Percentiles rank a stretch among this genome's conserved stretches.
These are phyloP conservation scores for Semnopithecus entellus DNA, from an alignment of 2,113 vertebrate genomes.

Conservation along the genomic window DNA sequence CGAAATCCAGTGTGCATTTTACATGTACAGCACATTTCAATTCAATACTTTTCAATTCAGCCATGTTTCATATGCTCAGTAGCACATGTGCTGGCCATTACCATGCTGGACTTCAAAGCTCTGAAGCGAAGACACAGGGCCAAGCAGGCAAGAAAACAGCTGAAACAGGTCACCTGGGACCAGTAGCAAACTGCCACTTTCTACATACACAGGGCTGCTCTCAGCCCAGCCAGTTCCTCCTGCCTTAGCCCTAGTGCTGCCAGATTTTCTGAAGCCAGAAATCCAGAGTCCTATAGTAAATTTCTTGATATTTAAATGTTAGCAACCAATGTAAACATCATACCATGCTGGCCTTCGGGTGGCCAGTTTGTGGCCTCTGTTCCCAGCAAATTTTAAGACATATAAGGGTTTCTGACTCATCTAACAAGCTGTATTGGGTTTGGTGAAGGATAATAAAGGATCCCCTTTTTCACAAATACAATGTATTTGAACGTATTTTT, in stretches of 20 bases:
- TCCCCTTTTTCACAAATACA: not conserved
- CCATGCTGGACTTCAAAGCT: not conserved
- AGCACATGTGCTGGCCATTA: not conserved
- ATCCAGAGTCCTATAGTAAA: not conserved
- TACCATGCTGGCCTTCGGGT: not conserved
- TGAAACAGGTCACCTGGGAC: not conserved
- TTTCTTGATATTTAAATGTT: conserved; percentile 8
- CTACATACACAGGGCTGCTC: not conserved
- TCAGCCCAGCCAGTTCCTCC: not conserved
- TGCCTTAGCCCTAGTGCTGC: not conserved
- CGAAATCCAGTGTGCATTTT: not conserved
- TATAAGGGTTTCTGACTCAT: not conserved
- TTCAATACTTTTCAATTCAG: not conserved
- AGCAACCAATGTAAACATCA: not conserved
- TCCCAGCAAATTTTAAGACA: not conserved
- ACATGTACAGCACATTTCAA: not conserved
- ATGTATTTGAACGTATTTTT: not conserved
- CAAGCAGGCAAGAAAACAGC: not conserved
- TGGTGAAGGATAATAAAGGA: not conserved
- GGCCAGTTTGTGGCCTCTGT: not conserved
- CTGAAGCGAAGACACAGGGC: not conserved
- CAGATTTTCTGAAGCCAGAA: not conserved
- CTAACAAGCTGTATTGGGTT: not conserved
- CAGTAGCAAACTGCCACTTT: not conserved
- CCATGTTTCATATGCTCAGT: not conserved